These are phyloP conservation scores for Rhincodon typus DNA, from an alignment of 2,797 vertebrate species.

Conservation along the genomic window DNA sequence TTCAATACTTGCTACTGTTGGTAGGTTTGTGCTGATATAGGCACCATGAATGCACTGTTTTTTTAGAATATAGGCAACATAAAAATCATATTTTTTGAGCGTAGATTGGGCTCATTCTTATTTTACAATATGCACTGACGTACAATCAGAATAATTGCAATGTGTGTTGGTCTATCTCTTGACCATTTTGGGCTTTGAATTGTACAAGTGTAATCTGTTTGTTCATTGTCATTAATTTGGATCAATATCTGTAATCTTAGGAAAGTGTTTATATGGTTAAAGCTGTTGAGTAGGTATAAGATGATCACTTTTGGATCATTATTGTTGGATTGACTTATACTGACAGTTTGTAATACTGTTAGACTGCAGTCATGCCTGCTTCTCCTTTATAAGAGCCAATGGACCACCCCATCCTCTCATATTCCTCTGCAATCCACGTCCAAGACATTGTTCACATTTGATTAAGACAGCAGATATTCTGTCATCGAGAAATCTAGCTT, in stretches of 20 bases:
- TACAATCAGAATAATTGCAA: not conserved
- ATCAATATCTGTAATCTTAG: not conserved
- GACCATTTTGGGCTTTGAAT: not conserved
- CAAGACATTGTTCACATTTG: not conserved
- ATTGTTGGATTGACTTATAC: not conserved
- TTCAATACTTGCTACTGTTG: not conserved
- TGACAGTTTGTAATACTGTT: not conserved
- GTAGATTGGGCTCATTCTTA: not conserved
- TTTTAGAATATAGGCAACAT: not conserved
- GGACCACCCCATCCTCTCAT: not conserved
- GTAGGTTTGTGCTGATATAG: not conserved
- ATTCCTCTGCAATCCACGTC: not conserved
- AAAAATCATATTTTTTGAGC: not conserved
- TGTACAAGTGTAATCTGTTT: not conserved
- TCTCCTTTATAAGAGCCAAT: too few relatives aligned
- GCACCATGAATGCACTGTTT: not conserved
- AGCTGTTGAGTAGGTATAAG: not conserved
- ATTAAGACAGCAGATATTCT: not conserved
- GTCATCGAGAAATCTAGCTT: not conserved
- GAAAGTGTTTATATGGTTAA: not conserved
- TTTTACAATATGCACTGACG: not conserved
- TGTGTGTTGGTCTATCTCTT: not conserved
- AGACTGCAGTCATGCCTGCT: not conserved
- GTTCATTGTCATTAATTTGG: not conserved
- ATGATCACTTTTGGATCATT: not conserved